Conservation (phyloP, 2,888 invertebrate species). For the Heliconius ismenius region DNA sequence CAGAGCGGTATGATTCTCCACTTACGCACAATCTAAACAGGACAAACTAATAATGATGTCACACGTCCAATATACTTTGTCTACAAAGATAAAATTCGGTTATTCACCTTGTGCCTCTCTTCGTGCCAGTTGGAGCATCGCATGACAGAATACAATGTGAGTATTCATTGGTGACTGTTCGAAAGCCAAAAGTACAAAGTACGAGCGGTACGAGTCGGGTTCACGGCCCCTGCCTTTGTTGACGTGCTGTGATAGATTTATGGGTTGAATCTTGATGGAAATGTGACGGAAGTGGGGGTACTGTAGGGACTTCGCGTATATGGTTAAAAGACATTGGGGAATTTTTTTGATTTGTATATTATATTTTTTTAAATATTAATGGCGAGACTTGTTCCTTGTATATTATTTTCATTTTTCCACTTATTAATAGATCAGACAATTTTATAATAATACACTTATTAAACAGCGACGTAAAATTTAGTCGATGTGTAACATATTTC, state of each 20-base stretch:
- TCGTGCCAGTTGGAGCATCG: conserved; percentile 61
- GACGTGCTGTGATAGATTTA: conserved; percentile 59
- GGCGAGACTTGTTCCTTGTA: neutral
- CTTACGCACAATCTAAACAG: conserved; percentile 22
- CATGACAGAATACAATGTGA: conserved; percentile 64
- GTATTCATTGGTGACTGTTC: conserved; percentile 59
- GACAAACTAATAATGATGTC: conserved; percentile 68
- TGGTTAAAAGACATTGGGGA: neutral
- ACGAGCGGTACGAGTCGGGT: conserved; percentile 51
- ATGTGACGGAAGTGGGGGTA: conserved; percentile 39
- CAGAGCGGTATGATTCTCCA: neutral
- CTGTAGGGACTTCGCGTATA: conserved; percentile 1
- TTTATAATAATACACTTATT: neutral
- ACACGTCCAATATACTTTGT: conserved; percentile 70
- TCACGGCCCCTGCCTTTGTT: conserved; percentile 54
- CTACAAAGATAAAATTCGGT: conserved; percentile 72
- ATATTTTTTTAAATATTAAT: neutral
- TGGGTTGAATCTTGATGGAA: conserved; percentile 48
- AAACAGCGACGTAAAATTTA: neutral
- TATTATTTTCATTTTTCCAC: neutral
- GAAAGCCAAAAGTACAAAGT: conserved; percentile 64
- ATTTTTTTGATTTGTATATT: neutral
- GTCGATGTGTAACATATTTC: neutral
- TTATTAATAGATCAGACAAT: neutral
- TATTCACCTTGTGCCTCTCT: conserved; percentile 63